Conservation (phyloP, 1,140 invertebrate species). For the Prorops nasuta region DNA sequence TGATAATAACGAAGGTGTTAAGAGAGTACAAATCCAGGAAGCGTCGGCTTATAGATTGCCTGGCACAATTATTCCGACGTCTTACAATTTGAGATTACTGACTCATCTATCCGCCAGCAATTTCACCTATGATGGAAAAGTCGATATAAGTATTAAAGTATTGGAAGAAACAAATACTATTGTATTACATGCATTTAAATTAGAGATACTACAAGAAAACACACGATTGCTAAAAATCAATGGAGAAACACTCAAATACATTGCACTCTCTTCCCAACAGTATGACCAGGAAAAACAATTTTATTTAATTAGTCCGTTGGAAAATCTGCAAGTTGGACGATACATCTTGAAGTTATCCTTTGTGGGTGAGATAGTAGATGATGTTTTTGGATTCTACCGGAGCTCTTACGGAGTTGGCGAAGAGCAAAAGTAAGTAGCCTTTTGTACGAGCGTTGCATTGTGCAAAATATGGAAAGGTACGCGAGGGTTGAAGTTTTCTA, state of each 20-base stretch:
- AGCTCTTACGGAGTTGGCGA: constrained; percentile 54
- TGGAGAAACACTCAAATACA: neutral
- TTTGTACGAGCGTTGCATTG: neutral
- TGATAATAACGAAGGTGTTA: too few relatives aligned
- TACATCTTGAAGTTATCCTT: constrained; percentile 30
- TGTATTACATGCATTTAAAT: constrained; percentile 22
- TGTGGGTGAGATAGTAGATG: constrained; percentile 44
- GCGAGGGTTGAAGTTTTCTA: constrained; percentile 34
- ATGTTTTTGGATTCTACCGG: constrained; percentile 61
- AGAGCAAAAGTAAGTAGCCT: constrained; percentile 32
- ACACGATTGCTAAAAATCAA: neutral
- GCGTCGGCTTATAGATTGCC: constrained; percentile 29
- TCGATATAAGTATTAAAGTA: constrained; percentile 19
- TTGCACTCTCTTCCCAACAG: constrained; percentile 14
- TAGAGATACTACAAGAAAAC: constrained; percentile 21
- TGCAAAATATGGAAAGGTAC: neutral
- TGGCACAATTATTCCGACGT: constrained; percentile 19
- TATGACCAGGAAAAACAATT: constrained; percentile 29
- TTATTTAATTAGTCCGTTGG: constrained; percentile 15
- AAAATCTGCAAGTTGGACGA: constrained; percentile 7
- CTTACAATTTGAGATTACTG: constrained; percentile 25
- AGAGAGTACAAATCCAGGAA: too few relatives aligned
- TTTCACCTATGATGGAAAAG: constrained; percentile 25
- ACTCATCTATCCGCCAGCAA: constrained; percentile 17
- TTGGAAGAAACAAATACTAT: constrained; percentile 15